phyloP scores from a whole-genome alignment of 2,888 invertebrate genomes.

The Andrena chrysosceles region DNA sequence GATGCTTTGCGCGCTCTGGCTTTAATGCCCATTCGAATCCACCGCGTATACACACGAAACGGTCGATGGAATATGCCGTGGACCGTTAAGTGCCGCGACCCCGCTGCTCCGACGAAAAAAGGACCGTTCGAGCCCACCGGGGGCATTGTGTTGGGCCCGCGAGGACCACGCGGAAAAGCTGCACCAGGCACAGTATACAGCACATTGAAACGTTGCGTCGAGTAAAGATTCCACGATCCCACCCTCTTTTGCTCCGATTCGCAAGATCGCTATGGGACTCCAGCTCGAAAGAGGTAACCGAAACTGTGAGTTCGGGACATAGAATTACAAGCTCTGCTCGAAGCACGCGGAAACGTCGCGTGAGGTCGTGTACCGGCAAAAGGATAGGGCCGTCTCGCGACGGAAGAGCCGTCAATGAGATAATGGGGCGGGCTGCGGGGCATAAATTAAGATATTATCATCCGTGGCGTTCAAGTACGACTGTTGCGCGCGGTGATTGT shows the following conservation, averaged over 20 bases:
- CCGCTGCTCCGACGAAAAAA: slow-evolving; percentile 30
- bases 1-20: slow-evolving; percentile 53
- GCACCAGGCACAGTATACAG: not conserved
- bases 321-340: too few species aligned
- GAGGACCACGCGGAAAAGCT: not conserved
- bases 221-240: slow-evolving; percentile 18
- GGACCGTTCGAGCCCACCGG: slow-evolving; percentile 23
- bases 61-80: slow-evolving; percentile 65
- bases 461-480: slow-evolving; percentile 30
- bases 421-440: slow-evolving; percentile 55
- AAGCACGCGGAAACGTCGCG: slow-evolving; percentile 52
- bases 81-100: slow-evolving; percentile 72
- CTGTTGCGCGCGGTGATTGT: slow-evolving; percentile 33
- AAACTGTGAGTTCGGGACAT: too few species aligned
- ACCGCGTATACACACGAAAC: slow-evolving; percentile 56
- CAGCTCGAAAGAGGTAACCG: too few species aligned
- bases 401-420: slow-evolving; percentile 46
- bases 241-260: not conserved
- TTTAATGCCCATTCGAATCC: slow-evolving; percentile 71
- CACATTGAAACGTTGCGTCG: slow-evolving; percentile 49
- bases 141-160: slow-evolving; percentile 31
- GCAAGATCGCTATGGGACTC: too few species aligned
- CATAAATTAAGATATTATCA: slow-evolving; percentile 64
- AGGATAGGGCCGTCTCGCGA: slow-evolving; percentile 23
- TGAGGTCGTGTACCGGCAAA: slow-evolving; percentile 29